phyloP scores from a whole-genome alignment of 30 jellyfish, hydroid and myxozoan genomes.

The Hydractinia symbiolongicarpus region DNA sequence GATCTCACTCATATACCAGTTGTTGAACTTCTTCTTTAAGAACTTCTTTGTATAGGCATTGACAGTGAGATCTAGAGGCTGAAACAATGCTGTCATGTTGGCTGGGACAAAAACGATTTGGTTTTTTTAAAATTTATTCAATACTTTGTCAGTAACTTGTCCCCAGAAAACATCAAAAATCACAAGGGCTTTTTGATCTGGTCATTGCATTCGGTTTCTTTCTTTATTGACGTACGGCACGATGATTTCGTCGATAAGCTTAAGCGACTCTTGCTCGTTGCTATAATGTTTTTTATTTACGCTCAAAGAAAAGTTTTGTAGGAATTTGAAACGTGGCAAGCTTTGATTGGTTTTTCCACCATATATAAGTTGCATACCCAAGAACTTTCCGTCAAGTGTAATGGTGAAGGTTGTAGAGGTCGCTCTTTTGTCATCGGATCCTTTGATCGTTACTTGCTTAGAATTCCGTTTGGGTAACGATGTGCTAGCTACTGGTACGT shows the following conservation, averaged over 20 bases:
- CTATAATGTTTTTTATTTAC: conserved; percentile 18
- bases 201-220: too few species aligned
- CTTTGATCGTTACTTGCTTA: conserved; percentile 12
- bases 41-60: conserved; percentile 3
- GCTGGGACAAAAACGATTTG: too few species aligned
- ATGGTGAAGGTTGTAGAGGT: conserved; percentile 16
- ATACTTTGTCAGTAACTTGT: too few species aligned
- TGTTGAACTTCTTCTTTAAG: background rate
- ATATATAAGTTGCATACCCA: conserved; percentile 1
- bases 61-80: too few species aligned
- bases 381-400: background rate
- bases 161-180: too few species aligned
- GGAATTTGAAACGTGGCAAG: conserved; percentile 16
- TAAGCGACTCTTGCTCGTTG: conserved; percentile 26
- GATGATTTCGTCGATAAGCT: conserved; percentile 12
- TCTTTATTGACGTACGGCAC: conserved; percentile 11
- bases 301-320: background rate
- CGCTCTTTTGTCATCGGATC: conserved; percentile 17
- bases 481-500: background rate
- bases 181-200: too few species aligned
- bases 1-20: conserved; percentile 7
- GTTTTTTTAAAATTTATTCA: too few species aligned
- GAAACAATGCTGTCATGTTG: too few species aligned
- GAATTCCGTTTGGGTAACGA: conserved; percentile 1
- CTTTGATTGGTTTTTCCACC: conserved; percentile 22